Evolutionary conservation across 2,888 invertebrate species (phyloP).

Genomic region (Spilosoma lubricipeda): DNA sequence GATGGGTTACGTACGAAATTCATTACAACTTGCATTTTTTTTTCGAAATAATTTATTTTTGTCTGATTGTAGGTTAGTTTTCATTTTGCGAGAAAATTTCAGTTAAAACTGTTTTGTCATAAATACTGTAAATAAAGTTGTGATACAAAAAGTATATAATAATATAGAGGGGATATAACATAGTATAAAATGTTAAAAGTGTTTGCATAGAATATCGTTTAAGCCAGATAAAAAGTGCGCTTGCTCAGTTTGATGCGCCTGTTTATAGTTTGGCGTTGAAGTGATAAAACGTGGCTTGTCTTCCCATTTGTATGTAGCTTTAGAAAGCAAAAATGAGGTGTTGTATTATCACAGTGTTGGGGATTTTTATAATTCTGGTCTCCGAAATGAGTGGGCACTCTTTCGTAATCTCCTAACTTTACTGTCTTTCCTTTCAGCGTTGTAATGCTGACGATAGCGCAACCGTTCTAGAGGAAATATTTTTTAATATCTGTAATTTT

Average conservation of each 20-base stretch:
- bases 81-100: constrained; percentile 5
- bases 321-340: constrained; percentile 5
- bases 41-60: background rate
- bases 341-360: constrained; percentile 17
- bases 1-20: constrained; percentile 31
- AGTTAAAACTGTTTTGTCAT: background rate
- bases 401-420: background rate
- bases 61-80: constrained; percentile 8
- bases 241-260: constrained; percentile 12
- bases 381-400: background rate
- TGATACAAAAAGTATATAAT: constrained; percentile 18
- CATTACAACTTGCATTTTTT: constrained; percentile 6
- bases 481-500: background rate
- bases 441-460: background rate
- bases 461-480: background rate
- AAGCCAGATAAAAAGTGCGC: constrained; percentile 9
- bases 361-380: background rate
- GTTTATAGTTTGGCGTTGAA: constrained; percentile 8
- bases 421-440: background rate
- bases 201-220: constrained; percentile 5
- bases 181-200: constrained; percentile 10
- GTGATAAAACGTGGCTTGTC: constrained; percentile 15
- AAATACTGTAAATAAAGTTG: constrained; percentile 21
- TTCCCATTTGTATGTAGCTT: constrained; percentile 23
- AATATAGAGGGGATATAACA: constrained; percentile 10